Evolutionary conservation across 2,797 vertebrate genomes (phyloP).

Genomic region (Momotus momota): DNA sequence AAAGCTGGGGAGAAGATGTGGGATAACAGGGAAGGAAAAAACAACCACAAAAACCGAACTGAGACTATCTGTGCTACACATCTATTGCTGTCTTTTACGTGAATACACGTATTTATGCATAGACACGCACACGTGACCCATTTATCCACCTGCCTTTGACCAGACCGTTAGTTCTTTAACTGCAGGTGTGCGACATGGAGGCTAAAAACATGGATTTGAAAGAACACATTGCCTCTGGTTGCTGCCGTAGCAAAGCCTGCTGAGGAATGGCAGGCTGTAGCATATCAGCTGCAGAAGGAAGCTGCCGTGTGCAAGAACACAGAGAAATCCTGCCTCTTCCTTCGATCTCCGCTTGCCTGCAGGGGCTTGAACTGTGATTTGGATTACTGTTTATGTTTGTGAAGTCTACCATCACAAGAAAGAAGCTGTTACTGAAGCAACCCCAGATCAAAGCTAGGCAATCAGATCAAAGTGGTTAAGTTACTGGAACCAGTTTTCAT

Average conservation of each 20-base stretch:
- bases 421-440: background rate
- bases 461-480: background rate
- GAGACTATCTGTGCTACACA: background rate
- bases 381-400: background rate
- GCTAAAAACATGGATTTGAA: background rate
- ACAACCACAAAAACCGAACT: background rate
- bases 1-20: background rate
- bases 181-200: background rate
- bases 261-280: background rate
- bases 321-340: background rate
- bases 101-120: accelerated
- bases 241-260: background rate
- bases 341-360: accelerated
- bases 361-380: background rate
- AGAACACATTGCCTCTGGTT: accelerated
- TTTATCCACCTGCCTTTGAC: background rate
- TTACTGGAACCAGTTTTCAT: background rate
- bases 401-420: background rate
- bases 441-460: background rate
- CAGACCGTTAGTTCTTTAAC: background rate
- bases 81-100: background rate
- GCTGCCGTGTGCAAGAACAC: accelerated
- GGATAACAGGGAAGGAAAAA: background rate
- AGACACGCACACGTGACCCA: accelerated
- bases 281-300: background rate